Evolutionary conservation across 2,888 invertebrate species (phyloP).

Genomic region (Cosmorhoe ocellata): DNA sequence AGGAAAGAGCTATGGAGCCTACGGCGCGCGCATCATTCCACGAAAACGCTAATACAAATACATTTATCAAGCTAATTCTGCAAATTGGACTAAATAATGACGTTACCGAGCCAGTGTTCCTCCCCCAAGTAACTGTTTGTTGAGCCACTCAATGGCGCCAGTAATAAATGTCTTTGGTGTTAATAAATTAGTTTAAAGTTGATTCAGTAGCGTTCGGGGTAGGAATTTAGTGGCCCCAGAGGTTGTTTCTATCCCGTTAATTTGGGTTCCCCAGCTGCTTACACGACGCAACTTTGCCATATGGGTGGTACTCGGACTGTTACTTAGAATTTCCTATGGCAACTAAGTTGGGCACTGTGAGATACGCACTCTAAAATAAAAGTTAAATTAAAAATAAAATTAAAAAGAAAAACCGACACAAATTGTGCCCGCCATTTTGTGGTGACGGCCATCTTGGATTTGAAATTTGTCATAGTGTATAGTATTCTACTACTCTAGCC

Average conservation of each 20-base stretch:
- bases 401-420: too few species aligned
- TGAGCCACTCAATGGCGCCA: slow-evolving; percentile 57
- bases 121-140: slow-evolving; percentile 55
- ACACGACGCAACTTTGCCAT: slow-evolving; percentile 10
- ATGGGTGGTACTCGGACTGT: too few species aligned
- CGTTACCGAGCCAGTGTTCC: slow-evolving; percentile 61
- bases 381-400: too few species aligned
- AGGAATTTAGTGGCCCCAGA: slow-evolving; percentile 40
- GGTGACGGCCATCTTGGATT: too few species aligned
- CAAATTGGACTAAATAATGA: slow-evolving; percentile 79
- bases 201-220: slow-evolving; percentile 43
- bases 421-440: too few species aligned
- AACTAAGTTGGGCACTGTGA: too few species aligned
- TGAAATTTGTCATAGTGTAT: too few species aligned
- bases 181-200: slow-evolving; percentile 67
- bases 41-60: slow-evolving; percentile 76
- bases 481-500: too few species aligned
- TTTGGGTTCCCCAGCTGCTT: slow-evolving; percentile 30
- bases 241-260: slow-evolving; percentile 40
- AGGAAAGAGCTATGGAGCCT: slow-evolving; percentile 44
- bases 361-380: too few species aligned
- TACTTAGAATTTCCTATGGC: too few species aligned
- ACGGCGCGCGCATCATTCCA: slow-evolving; percentile 76
- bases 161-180: slow-evolving; percentile 60
- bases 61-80: slow-evolving; percentile 79